Conservation (phyloP, 2,888 invertebrate species). For the Actias luna region DNA sequence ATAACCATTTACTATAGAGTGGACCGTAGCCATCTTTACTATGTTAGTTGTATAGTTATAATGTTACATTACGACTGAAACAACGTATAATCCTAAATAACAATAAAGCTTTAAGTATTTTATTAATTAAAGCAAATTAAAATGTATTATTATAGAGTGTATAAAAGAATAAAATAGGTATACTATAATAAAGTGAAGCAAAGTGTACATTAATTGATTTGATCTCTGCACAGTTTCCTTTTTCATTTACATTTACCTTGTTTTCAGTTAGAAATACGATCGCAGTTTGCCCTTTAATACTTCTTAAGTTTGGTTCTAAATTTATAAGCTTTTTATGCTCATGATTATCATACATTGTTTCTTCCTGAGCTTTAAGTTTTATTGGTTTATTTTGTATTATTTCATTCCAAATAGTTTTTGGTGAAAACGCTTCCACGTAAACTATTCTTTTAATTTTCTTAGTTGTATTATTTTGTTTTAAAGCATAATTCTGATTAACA, state of each 20-base stretch:
- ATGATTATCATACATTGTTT: conserved; percentile 15
- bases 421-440: conserved; percentile 35
- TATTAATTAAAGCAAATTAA: too few relatives aligned
- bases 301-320: conserved; percentile 13
- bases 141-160: too few relatives aligned
- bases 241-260: conserved; percentile 16
- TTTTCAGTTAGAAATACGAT: conserved; percentile 25
- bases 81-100: too few relatives aligned
- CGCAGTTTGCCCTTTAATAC: conserved; percentile 20
- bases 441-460: conserved; percentile 32
- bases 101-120: too few relatives aligned
- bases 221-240: too few relatives aligned
- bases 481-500: background rate
- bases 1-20: too few relatives aligned
- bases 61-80: too few relatives aligned
- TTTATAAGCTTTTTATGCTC: conserved; percentile 8
- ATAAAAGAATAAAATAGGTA: too few relatives aligned
- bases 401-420: conserved; percentile 39
- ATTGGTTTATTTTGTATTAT: conserved; percentile 36
- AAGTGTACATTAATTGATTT: too few relatives aligned
- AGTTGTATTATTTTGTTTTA: background rate
- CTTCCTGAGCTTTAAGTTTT: conserved; percentile 27
- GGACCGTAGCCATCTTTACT: too few relatives aligned
- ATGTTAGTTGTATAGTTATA: too few relatives aligned
- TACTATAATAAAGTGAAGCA: too few relatives aligned